These are phyloP conservation scores for Pelochelys cantorii DNA, from an alignment of 2,797 vertebrate species.

Conservation along the genomic window DNA sequence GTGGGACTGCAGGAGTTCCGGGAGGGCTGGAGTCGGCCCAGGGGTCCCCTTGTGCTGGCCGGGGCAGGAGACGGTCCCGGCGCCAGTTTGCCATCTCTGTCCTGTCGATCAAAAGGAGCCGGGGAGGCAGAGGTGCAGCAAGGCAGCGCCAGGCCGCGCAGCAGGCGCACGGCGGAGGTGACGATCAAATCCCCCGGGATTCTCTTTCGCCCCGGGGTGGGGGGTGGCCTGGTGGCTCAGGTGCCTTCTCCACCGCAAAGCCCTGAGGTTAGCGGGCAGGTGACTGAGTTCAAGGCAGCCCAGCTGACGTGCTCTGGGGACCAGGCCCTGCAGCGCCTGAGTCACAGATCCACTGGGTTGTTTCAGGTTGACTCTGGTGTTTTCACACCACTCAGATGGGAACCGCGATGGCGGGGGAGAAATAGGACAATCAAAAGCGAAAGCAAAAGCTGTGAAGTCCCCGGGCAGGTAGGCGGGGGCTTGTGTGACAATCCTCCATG, in stretches of 20 bases:
- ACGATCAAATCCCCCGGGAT: no score
- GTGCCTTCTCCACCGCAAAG: neutral
- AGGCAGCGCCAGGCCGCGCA: neutral
- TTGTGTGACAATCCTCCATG: neutral
- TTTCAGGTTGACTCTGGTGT: neutral
- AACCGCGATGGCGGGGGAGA: neutral
- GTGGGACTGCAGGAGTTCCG: neutral
- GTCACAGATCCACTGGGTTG: neutral
- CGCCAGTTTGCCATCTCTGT: neutral
- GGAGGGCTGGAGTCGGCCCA: neutral
- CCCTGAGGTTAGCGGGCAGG: neutral
- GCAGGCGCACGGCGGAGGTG: no score
- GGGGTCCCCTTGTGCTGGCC: neutral
- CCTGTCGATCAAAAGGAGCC: neutral
- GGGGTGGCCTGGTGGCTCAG: rapidly evolving
- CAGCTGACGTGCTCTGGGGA: neutral
- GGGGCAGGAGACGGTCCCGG: neutral
- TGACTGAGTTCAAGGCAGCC: neutral
- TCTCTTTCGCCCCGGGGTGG: rapidly evolving
- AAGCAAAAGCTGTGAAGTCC: neutral
- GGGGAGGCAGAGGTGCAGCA: neutral
- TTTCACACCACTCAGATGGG: neutral
- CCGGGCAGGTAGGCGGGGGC: rapidly evolving
- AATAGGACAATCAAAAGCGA: neutral
- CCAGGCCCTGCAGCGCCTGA: rapidly evolving